Percentiles rank a stretch among this genome's conserved stretches.
Evolutionary conservation across 1,140 invertebrate genomes (phyloP).

Genomic region (Copidosoma floridanum): DNA sequence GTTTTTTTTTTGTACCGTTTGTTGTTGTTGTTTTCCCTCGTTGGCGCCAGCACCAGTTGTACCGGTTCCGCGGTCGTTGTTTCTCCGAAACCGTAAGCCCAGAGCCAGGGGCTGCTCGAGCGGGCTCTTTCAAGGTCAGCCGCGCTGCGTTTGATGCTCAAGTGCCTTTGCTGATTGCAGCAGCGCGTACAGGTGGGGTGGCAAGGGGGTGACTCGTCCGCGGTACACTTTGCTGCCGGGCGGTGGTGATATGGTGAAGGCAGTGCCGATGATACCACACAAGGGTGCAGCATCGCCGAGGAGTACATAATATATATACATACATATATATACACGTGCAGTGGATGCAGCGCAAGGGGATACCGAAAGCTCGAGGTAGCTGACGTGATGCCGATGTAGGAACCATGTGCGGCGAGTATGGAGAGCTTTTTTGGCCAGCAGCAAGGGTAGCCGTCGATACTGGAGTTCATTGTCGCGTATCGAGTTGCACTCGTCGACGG

Average conservation of each 20-base stretch:
- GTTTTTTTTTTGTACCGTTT: too few species aligned
- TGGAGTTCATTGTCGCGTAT: neutral
- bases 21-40: neutral
- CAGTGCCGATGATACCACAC: neutral
- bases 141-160: neutral
- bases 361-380: too few species aligned
- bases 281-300: too few species aligned
- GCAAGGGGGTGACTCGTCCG: too few species aligned
- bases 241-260: neutral
- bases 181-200: too few species aligned
- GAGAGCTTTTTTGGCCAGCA: neutral
- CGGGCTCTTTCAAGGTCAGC: neutral
- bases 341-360: too few species aligned
- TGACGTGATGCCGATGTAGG: too few species aligned
- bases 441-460: slow-evolving; percentile 24
- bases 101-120: neutral
- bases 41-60: neutral
- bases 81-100: too few species aligned
- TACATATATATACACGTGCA: too few species aligned
- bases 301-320: too few species aligned
- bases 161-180: neutral
- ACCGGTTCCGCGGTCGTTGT: neutral
- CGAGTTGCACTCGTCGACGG: too few species aligned
- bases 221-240: too few species aligned
- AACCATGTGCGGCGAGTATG: slow-evolving; percentile 23